Evolutionary conservation across 2,113 vertebrate genomes (phyloP).

Genomic region (Tachycineta bicolor): DNA sequence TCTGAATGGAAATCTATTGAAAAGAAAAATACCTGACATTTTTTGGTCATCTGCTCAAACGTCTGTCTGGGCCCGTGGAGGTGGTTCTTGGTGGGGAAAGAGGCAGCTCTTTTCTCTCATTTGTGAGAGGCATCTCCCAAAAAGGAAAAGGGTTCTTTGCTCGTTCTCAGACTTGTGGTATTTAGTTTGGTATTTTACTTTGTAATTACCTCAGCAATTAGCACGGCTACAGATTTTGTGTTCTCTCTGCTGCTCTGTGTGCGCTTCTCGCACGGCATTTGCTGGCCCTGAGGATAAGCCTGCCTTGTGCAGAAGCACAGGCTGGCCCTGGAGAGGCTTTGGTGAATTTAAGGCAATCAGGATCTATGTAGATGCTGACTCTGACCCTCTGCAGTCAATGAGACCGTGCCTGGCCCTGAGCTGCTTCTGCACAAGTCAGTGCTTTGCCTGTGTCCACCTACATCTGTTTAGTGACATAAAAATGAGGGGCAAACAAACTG

Average conservation of each 20-base stretch:
- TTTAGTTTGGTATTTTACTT: not conserved
- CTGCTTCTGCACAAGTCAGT: not conserved
- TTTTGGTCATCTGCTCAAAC: not conserved
- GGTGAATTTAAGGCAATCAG: not conserved
- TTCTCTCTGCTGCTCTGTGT: not conserved
- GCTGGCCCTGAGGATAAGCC: not conserved
- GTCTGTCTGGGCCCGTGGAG: not conserved
- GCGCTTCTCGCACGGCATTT: rapidly evolving
- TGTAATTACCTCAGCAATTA: slow-evolving; percentile 37
- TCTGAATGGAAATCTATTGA: not conserved
- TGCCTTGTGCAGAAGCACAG: not conserved
- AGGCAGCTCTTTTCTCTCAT: not conserved
- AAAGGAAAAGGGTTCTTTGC: not conserved
- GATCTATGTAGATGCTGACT: not conserved
- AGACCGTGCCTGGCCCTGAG: not conserved
- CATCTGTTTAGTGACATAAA: not conserved
- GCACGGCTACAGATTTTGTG: not conserved
- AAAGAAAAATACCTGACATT: not conserved
- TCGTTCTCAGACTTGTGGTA: not conserved
- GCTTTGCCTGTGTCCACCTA: not conserved
- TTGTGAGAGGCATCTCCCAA: not conserved
- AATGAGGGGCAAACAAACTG: not conserved
- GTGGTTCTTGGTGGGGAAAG: not conserved
- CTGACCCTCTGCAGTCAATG: not conserved
- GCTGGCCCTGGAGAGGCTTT: not conserved